Percentiles rank a stretch among this genome's conserved stretches.
Evolutionary conservation across 2,888 invertebrate genomes (phyloP).

Genomic region (Chloroclystis v-ata): DNA sequence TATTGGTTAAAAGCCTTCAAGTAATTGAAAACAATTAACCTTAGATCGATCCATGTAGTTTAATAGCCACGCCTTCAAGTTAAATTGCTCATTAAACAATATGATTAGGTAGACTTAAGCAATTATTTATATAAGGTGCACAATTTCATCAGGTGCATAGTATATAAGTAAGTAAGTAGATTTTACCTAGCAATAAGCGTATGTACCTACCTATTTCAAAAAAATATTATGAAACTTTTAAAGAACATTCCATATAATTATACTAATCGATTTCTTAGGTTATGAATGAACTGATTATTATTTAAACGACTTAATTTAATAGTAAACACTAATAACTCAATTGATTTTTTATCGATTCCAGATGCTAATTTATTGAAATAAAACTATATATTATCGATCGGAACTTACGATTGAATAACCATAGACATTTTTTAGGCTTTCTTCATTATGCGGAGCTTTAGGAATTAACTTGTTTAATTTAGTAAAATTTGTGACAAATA

Average conservation of each 20-base stretch:
- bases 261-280: neutral
- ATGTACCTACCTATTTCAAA: no score
- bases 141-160: no score
- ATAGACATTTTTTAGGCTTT: constrained; percentile 3
- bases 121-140: no score
- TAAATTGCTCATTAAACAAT: constrained; percentile 4
- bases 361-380: constrained; percentile 22
- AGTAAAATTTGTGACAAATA: no score
- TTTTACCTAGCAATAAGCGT: no score
- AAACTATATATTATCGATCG: constrained; percentile 14
- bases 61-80: constrained; percentile 5
- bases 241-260: no score
- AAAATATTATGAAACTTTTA: no score
- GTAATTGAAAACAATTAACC: constrained; percentile 18
- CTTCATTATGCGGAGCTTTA: constrained; percentile 2
- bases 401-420: constrained; percentile 8
- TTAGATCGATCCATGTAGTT: constrained; percentile 8
- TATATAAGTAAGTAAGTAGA: no score
- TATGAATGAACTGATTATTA: neutral
- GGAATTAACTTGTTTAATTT: constrained; percentile 2
- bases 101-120: neutral
- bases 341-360: constrained; percentile 24
- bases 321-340: constrained; percentile 22
- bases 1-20: constrained; percentile 12
- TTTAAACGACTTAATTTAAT: constrained; percentile 26